Base-by-base conservation (phyloP, 1,140 invertebrate species). In the Temnothorax longispinosus region DNA sequence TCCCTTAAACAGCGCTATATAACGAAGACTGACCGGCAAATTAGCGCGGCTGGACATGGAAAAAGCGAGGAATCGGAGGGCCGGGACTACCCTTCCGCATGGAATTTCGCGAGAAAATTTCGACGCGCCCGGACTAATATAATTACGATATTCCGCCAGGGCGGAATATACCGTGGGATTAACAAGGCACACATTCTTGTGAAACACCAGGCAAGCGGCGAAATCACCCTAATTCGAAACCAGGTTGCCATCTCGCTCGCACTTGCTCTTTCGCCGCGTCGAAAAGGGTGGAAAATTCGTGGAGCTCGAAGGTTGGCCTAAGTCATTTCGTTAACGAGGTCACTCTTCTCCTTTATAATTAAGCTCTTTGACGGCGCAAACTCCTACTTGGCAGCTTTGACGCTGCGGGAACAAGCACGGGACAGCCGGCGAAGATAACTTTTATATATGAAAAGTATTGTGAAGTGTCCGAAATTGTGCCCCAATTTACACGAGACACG, bases 61-160 rank as follows among this genome's bases (percentile, higher is more conserved):
- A 76, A 75, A 69, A 72, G 60, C 41, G 74, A 52, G 54, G 50
- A 84, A 89, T 80, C 71, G 71, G 18, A 58, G 18, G 58, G 21
- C 38, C 50, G 58, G 64, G 32, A 38, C 32, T 54, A 65, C 60
- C 86, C 60, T 88, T 52, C 54, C 56, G 86, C 77, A 58, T 44
- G 65, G 62, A 91, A 92, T 87, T 91, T 92, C 72, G 87, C 85
- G 90, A 87, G 91, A 89, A 91, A 91, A 89, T 89, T 86, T 84
- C 88, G 47, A 60, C 87, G 27, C 32, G 50, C 47, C 67, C 60
- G 72, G 56, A 58, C 85, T 89, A 92, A 92, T 92, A 93, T 92
- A 93, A 93, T 92, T 92, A 94, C 89, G 89, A 93, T 93, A 94
- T 92, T 92, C 90, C 86, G 78, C 69, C 74, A 21, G 86, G 41